Percentiles rank a stretch among this genome's conserved stretches.
phyloP scores from a whole-genome alignment of 2,797 vertebrate genomes.

The Rhadinocentrus ornatus region DNA sequence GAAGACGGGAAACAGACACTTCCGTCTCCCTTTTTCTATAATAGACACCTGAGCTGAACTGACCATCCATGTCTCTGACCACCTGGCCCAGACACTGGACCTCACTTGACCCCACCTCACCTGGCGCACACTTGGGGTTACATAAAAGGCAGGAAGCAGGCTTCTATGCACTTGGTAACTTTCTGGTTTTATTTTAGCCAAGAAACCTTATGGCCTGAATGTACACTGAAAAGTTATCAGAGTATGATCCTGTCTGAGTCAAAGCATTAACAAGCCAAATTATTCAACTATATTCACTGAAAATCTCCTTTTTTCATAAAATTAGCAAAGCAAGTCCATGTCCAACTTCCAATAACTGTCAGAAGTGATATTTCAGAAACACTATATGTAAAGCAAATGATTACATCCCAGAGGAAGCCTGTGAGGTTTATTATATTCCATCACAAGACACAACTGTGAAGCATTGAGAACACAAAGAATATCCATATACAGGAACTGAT shows the following conservation, averaged over 20 bases:
- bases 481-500: neutral
- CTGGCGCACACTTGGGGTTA: constrained; percentile 59
- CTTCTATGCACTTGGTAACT: neutral
- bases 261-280: neutral
- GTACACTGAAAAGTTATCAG: neutral
- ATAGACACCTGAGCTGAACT: constrained; percentile 75
- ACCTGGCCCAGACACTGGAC: constrained; percentile 76
- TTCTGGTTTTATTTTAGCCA: neutral
- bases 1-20: constrained; percentile 70
- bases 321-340: neutral
- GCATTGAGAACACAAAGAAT: neutral
- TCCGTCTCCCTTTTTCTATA: constrained; percentile 56
- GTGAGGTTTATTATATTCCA: neutral
- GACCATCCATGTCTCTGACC: constrained; percentile 79
- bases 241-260: neutral
- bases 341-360: neutral
- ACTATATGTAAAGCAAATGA: neutral
- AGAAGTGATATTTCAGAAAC: neutral
- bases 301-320: constrained; percentile 1
- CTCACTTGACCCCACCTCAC: constrained; percentile 69
- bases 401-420: neutral
- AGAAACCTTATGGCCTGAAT: neutral
- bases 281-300: neutral
- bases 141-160: constrained; percentile 7
- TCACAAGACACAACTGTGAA: neutral